A percentile compares a stretch with the other conserved stretches of the same genome.
Evolutionary conservation across 2,888 invertebrate species (phyloP).

Genomic region (Acanthosepion lycidas): DNA sequence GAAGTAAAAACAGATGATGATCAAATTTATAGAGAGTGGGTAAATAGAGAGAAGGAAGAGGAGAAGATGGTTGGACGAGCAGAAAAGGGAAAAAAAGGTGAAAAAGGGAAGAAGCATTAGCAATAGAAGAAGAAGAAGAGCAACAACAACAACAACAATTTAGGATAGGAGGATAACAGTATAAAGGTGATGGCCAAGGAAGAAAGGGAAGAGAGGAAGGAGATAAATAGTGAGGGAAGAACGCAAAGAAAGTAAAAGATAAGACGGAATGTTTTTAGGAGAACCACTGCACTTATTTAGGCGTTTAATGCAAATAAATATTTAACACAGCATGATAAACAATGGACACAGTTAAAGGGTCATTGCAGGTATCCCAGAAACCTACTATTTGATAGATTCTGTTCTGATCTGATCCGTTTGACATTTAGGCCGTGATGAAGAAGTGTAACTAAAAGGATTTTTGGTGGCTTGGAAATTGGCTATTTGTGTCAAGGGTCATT

Average conservation of each 20-base stretch:
- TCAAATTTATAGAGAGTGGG: too few relatives aligned
- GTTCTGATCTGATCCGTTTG: background rate
- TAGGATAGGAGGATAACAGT: background rate
- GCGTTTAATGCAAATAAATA: constrained; percentile 8
- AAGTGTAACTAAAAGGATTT: background rate
- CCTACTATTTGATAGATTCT: background rate
- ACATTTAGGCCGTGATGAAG: background rate
- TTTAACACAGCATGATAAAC: background rate
- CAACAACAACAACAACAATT: too few relatives aligned
- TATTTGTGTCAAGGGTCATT: constrained; percentile 33
- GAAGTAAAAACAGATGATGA: background rate
- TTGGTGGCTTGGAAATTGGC: background rate
- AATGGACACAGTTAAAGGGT: background rate
- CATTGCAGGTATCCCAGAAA: constrained; percentile 4
- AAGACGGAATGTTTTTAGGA: background rate
- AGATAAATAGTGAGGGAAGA: background rate
- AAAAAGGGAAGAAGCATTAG: too few relatives aligned
- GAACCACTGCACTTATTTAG: background rate
- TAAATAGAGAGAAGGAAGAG: background rate
- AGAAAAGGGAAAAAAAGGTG: background rate
- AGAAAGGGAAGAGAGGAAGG: background rate
- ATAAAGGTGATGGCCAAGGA: background rate
- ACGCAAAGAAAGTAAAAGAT: too few relatives aligned
- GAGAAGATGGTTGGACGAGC: background rate
- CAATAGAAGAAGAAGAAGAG: too few relatives aligned